Evolutionary conservation across 2,797 vertebrate genomes (phyloP).

Genomic region (Clarias platycephalus): DNA sequence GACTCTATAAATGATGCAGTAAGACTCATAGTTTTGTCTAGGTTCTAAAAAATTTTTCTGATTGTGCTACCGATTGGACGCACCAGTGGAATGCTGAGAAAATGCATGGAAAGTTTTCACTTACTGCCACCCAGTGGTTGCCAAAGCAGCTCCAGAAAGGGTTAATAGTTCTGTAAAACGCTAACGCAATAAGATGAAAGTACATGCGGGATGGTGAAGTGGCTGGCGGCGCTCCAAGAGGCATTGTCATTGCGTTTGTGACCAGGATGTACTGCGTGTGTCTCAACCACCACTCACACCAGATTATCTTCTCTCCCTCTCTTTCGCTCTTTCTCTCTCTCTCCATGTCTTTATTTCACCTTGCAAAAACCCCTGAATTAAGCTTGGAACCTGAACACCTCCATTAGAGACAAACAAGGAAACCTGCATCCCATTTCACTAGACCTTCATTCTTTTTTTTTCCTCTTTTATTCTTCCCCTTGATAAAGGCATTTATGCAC

Average conservation of each 20-base stretch:
- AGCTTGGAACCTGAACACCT: constrained; percentile 31
- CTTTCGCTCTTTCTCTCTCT: constrained; percentile 26
- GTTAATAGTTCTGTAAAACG: neutral
- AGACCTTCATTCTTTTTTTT: neutral
- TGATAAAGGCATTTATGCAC: constrained; percentile 10
- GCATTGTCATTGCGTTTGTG: constrained; percentile 31
- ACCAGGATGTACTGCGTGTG: constrained; percentile 39
- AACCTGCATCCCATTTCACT: constrained; percentile 11
- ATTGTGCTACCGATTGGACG: neutral
- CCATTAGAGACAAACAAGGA: neutral
- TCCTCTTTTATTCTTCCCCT: neutral
- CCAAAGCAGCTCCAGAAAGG: neutral
- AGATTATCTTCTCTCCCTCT: constrained; percentile 28
- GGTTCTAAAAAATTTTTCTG: neutral
- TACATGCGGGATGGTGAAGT: neutral
- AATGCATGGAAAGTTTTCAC: neutral
- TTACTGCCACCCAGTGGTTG: constrained; percentile 16
- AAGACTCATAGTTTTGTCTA: neutral
- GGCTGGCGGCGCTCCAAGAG: constrained; percentile 24
- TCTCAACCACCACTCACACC: constrained; percentile 21
- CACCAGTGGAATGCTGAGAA: neutral
- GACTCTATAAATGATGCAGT: neutral
- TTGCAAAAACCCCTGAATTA: constrained; percentile 41
- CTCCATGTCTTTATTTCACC: constrained; percentile 1
- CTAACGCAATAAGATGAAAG: neutral